Conservation (phyloP, 2,113 vertebrate genomes). For the Ascaphus truei region DNA sequence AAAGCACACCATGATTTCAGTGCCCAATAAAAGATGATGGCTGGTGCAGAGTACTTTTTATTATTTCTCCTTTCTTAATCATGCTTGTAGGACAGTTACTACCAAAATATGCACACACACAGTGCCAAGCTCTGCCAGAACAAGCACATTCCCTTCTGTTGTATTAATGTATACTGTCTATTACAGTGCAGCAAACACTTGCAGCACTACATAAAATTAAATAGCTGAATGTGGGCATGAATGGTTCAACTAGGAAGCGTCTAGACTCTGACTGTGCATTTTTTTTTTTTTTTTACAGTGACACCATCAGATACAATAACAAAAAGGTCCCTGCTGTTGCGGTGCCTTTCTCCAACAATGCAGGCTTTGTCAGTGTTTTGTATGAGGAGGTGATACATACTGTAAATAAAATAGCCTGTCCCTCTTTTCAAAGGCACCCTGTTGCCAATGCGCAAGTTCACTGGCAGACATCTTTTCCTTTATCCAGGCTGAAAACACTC, state of each 20-base stretch:
- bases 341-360: conserved; percentile 11
- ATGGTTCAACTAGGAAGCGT: neutral
- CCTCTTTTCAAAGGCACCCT: neutral
- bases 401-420: conserved; percentile 3
- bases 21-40: too few relatives aligned
- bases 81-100: too few relatives aligned
- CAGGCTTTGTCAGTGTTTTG: neutral
- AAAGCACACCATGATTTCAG: too few relatives aligned
- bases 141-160: too few relatives aligned
- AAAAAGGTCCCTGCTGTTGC: neutral
- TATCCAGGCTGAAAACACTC: neutral
- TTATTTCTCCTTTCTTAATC: too few relatives aligned
- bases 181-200: neutral
- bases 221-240: neutral
- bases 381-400: neutral
- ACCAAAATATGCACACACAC: too few relatives aligned
- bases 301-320: conserved; percentile 13
- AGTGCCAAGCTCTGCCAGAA: too few relatives aligned
- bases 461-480: neutral
- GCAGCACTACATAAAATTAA: neutral
- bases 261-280: conserved; percentile 26
- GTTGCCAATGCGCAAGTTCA: neutral
- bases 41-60: too few relatives aligned
- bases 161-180: neutral
- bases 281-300: neutral